Conservation (phyloP, 2,113 vertebrate species). For the Anoura caudifer region DNA sequence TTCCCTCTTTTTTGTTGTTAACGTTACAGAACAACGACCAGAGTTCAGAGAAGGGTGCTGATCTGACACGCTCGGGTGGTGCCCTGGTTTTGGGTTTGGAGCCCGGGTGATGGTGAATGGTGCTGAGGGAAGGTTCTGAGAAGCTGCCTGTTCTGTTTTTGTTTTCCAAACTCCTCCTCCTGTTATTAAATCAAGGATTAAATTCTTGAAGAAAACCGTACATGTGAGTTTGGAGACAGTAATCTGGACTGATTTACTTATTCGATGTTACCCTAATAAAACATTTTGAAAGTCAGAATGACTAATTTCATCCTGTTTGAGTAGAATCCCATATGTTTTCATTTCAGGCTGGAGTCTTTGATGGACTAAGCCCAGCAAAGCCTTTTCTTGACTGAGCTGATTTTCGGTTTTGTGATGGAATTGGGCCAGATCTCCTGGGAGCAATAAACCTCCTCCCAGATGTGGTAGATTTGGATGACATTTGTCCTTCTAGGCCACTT, state of each 20-base stretch:
- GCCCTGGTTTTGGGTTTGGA: background rate
- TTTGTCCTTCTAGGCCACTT: background rate
- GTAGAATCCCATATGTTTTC: background rate
- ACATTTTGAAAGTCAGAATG: background rate
- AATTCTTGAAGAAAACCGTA: background rate
- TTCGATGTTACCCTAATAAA: background rate
- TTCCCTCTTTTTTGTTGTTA: background rate
- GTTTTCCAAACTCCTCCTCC: slow-evolving; percentile 23
- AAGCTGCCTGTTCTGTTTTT: background rate
- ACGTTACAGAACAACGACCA: background rate
- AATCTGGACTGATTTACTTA: background rate
- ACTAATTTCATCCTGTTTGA: background rate
- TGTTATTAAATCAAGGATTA: slow-evolving; percentile 10
- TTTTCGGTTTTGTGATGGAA: background rate
- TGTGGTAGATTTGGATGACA: background rate
- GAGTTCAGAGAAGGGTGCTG: background rate
- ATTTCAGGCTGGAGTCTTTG: background rate
- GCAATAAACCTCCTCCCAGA: background rate
- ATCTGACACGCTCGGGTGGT: background rate
- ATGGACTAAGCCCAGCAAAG: background rate
- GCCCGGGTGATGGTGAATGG: background rate
- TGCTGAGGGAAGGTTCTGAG: background rate
- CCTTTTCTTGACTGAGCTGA: background rate
- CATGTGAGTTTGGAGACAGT: background rate
- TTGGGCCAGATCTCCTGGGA: background rate